Base-by-base conservation (phyloP, 2,113 vertebrate genomes). In the Cygnus atratus region DNA sequence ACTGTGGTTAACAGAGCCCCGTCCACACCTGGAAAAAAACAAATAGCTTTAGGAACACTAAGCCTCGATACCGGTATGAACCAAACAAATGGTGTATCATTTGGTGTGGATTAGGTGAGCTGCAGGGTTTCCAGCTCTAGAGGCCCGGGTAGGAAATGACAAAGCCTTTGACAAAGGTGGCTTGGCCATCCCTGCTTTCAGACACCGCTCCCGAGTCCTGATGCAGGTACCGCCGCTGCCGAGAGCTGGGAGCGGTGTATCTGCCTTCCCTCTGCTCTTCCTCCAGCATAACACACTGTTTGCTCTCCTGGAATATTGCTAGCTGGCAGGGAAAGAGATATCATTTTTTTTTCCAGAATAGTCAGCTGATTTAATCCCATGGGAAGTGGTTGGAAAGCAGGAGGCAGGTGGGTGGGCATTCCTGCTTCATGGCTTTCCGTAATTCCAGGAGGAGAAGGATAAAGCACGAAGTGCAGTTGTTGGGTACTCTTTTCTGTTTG, bases 401-500 rank as follows among this genome's bases (percentile, higher is more conserved):
- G 55, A 92, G 95, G 57, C 94, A 92, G 92, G 86, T 93, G 87
- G 73, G 66, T 61, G 94, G 87, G 76, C 78, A 39, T 73, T 93
- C 68, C 57, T 78, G 63, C 77, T 94, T 90, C 73, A 15, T 75
- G 77, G 80, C 95, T 73, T 92, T 97, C 97, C 87, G 7, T 94
- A 66, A 86, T 71, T 96, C 95, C 91, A 70, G 37, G 90, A 88
- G 96, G 95, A 97, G 96, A 79, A 77, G 96, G 94, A 91, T 92
- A 80, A 95, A 80, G 66, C 8, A 10, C 89, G 94, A 79, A 96
- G 87, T 93, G 88, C 93, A 61, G 93, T 96, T 83, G 93, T 95
- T 93, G 90, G 87, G 84, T 95, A 3, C 93, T 92, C 96, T 94
- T 81, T 78, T 75, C 46, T 97, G 96, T 96, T 97, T 97, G 94